Percentiles rank a stretch among this genome's conserved stretches.
phyloP scores from a whole-genome alignment of 2,797 vertebrate species.

The Scarus forsteni region DNA sequence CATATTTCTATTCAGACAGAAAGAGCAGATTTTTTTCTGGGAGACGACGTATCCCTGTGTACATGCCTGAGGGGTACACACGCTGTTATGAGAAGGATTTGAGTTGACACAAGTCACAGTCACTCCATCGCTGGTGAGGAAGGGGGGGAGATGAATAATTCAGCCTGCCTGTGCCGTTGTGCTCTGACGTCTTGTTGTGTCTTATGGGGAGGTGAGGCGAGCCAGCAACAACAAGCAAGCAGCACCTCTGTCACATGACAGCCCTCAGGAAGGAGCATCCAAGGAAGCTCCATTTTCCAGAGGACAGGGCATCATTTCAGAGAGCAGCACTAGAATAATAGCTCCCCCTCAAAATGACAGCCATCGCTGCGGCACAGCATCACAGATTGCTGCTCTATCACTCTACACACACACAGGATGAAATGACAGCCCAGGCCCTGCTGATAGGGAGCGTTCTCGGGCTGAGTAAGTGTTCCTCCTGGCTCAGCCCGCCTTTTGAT shows the following conservation, averaged over 20 bases:
- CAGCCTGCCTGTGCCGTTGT: conserved; percentile 66
- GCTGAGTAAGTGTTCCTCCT: conserved; percentile 72
- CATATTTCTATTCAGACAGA: conserved; percentile 71
- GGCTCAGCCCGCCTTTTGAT: conserved; percentile 76
- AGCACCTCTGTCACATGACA: conserved; percentile 73
- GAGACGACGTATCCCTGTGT: conserved; percentile 51
- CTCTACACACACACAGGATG: conserved; percentile 64
- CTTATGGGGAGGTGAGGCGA: conserved; percentile 71
- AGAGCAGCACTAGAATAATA: conserved; percentile 75
- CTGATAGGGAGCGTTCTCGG: conserved; percentile 67
- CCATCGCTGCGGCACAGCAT: conserved; percentile 69
- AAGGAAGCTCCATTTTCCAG: conserved; percentile 69
- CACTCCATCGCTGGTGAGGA: conserved; percentile 69
- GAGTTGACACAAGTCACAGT: conserved; percentile 82
- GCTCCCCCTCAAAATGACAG: conserved; percentile 79
- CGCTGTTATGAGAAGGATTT: conserved; percentile 78
- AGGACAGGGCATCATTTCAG: conserved; percentile 79
- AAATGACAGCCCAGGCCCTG: conserved; percentile 72
- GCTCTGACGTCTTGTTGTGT: conserved; percentile 76
- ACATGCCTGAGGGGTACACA: conserved; percentile 77
- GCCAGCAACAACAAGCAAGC: conserved; percentile 68
- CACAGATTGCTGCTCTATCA: conserved; percentile 80
- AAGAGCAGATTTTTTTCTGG: conserved; percentile 45
- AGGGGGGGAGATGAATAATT: conserved; percentile 77
- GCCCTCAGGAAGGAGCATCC: conserved; percentile 64